Evolutionary conservation across 2,797 vertebrate genomes (phyloP), one percentile per base, ranked within the genome.

Genomic region (Cheirogaleus major): DNA sequence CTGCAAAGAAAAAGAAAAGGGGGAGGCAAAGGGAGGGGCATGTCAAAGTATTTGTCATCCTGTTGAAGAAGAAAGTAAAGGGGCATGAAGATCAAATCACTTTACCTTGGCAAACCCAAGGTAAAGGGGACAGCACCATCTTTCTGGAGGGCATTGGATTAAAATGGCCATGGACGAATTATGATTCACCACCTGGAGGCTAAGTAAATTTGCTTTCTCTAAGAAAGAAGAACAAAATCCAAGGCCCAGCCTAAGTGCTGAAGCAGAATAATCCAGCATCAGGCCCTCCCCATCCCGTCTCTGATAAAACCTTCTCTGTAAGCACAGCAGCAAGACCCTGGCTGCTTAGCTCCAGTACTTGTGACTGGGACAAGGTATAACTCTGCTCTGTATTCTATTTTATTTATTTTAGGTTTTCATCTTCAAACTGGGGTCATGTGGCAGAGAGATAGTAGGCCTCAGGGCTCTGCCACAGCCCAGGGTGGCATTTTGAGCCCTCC

Each of bases 1-100:
- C 70, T 87, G 65, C 55, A 93, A 85, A 91, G 52, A 89, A 78
- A 94, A 73, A 55, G 61, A 89, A 72, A 84, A 32, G 27, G 23
- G 4, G 4, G 7, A 22, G 57, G 38, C 15, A 43, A 15, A n/a
- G 52, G 23, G 14, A 30, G 13, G 4, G 17, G 35, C 20, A 4
- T 43, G 0, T 89, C n/a, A n/a, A 45, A 82, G 45, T 41, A 4
- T 55, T 95, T 52, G 81, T 41, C 30, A 76, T 92, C 8, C 69
- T 72, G 14, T 45, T 76, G 45, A 80, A 83, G 84, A 65, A 84
- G 14, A 80, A 87, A 79, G 63, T 20, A 35, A 65, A 59, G 41
- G 32, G 50, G 9, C 35, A 17, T 14, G 8, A 76, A 18, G 67
- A 65, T 11, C 38, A 48, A 43, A 2, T 17, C 18, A 27, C 20